phyloP scores from a whole-genome alignment of 92 coral and sea anemone species.

The Heteractis magnifica region DNA sequence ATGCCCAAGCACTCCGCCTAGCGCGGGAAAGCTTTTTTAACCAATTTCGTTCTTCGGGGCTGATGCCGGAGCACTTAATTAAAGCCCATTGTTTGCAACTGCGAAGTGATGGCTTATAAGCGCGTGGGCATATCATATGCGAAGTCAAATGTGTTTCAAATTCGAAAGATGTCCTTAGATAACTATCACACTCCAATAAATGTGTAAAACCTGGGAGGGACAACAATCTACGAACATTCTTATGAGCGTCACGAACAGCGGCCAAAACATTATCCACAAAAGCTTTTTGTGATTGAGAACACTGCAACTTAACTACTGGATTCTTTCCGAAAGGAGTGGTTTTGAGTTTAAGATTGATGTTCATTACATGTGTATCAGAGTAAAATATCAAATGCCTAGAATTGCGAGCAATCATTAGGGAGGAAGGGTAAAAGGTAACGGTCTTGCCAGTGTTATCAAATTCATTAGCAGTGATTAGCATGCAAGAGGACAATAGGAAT shows the following conservation, averaged over 20 bases:
- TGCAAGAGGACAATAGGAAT: too few relatives aligned
- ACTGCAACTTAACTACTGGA: background rate
- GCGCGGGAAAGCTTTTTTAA: background rate
- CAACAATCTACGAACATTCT: conserved; percentile 9
- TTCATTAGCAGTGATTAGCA: background rate
- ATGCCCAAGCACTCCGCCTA: conserved; percentile 35
- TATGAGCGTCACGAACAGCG: background rate
- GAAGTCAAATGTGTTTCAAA: conserved; percentile 32
- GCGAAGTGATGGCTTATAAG: conserved; percentile 20
- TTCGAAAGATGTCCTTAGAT: conserved; percentile 35
- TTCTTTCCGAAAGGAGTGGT: background rate
- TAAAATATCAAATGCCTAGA: background rate
- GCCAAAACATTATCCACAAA: background rate
- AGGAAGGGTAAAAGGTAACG: conserved; percentile 7
- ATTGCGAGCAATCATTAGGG: conserved; percentile 16
- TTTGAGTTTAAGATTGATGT: background rate
- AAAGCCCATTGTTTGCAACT: conserved; percentile 49
- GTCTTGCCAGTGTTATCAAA: conserved; percentile 17
- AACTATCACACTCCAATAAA: conserved; percentile 38
- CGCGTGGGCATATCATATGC: conserved; percentile 38
- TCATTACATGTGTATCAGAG: background rate
- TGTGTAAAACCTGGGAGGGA: conserved; percentile 39
- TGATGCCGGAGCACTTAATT: conserved; percentile 6
- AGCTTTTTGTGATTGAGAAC: background rate
- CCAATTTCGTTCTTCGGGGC: conserved; percentile 29